These are phyloP conservation scores for Spilarctia lutea DNA, from an alignment of 2,888 invertebrate genomes.

Conservation along the genomic window DNA sequence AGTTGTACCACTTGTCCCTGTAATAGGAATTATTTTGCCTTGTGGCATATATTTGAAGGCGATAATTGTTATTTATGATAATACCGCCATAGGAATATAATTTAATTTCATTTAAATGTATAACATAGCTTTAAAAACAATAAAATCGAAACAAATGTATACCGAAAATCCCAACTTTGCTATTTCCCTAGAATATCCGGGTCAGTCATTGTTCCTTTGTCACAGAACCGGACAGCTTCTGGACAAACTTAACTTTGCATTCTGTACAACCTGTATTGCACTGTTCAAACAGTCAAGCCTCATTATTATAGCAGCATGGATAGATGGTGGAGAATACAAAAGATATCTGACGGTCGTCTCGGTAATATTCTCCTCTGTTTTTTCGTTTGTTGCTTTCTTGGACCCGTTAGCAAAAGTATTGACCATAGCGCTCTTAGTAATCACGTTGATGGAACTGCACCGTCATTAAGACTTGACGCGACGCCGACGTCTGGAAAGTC, in stretches of 20 bases:
- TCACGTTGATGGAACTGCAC: conserved; percentile 60
- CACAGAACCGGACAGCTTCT: conserved; percentile 69
- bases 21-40: not conserved
- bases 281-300: conserved; percentile 36
- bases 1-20: not conserved
- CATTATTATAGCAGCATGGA: conserved; percentile 46
- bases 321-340: conserved; percentile 62
- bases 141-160: conserved; percentile 46
- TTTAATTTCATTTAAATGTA: not conserved
- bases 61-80: not conserved
- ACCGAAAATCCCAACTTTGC: conserved; percentile 66
- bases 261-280: conserved; percentile 52
- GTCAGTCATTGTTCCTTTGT: conserved; percentile 81
- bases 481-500: conserved; percentile 2
- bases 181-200: conserved; percentile 78
- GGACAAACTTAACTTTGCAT: conserved; percentile 68
- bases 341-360: conserved; percentile 66
- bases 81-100: not conserved
- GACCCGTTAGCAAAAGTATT: conserved; percentile 47
- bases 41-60: not conserved
- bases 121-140: not conserved
- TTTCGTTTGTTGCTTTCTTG: conserved; percentile 65
- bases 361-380: conserved; percentile 61
- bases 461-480: conserved; percentile 39
- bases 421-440: conserved; percentile 61